Evolutionary conservation across 2,888 invertebrate genomes (phyloP).

Genomic region (Schizaphis graminum): DNA sequence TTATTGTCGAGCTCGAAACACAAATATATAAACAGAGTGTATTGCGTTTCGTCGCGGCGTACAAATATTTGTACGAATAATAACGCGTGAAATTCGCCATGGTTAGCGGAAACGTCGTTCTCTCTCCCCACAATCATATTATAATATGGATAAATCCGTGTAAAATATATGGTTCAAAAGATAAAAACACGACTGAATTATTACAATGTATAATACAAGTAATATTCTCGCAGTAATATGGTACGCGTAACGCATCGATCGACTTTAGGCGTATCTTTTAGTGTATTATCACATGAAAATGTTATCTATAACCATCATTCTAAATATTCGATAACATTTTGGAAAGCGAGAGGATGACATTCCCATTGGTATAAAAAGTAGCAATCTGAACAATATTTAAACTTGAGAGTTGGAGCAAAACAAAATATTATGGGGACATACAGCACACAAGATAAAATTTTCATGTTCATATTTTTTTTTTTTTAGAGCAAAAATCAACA

Average conservation of each 20-base stretch:
- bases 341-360: too few relatives aligned
- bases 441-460: too few relatives aligned
- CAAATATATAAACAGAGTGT: background rate
- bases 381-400: too few relatives aligned
- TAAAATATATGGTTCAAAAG: background rate
- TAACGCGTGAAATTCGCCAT: constrained; percentile 7
- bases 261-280: background rate
- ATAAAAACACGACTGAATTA: background rate
- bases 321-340: background rate
- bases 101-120: background rate
- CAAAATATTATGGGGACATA: too few relatives aligned
- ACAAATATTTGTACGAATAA: constrained; percentile 24
- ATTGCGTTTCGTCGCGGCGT: background rate
- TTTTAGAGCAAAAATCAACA: too few relatives aligned
- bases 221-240: background rate
- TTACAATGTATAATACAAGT: background rate
- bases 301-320: background rate
- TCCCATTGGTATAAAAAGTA: too few relatives aligned
- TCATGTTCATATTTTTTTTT: too few relatives aligned
- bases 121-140: background rate
- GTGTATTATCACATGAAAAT: background rate
- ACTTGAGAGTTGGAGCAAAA: too few relatives aligned
- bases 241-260: background rate
- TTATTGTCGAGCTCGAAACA: background rate
- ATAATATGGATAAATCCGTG: background rate